Percentiles rank a stretch among this genome's conserved stretches.
These are phyloP conservation scores for Aporrectodea caliginosa DNA, from an alignment of 1,140 invertebrate genomes.

Conservation along the genomic window DNA sequence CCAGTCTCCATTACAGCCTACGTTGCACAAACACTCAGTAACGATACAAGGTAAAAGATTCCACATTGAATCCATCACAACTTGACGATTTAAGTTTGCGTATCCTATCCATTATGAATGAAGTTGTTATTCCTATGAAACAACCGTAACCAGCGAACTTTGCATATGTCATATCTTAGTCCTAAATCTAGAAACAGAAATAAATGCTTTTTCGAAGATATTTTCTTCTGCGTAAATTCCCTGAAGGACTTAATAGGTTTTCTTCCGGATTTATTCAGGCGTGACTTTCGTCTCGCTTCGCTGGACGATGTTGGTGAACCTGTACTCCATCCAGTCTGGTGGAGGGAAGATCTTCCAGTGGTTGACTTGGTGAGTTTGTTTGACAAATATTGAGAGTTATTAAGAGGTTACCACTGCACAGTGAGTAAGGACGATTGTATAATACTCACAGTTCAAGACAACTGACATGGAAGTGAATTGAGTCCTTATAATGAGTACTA, in stretches of 20 bases:
- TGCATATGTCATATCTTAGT: no score
- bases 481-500: not conserved
- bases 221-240: no score
- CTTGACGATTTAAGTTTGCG: no score
- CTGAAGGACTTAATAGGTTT: no score
- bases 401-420: not conserved
- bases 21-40: not conserved
- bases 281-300: slow-evolving; percentile 1
- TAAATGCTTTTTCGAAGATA: no score
- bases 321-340: not conserved
- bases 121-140: no score
- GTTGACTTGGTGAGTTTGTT: not conserved
- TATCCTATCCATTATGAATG: no score
- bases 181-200: no score
- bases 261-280: not conserved
- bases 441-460: not conserved
- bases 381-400: not conserved
- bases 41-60: not conserved
- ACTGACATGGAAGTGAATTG: not conserved
- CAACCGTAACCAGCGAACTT: no score
- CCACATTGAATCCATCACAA: no score
- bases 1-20: not conserved
- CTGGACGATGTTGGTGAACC: not conserved
- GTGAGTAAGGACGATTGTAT: not conserved
- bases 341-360: not conserved